Evolutionary conservation across 1,140 invertebrate genomes (phyloP), one percentile per base, ranked within the genome.

Genomic region (Anagrus nilaparvatae): DNA sequence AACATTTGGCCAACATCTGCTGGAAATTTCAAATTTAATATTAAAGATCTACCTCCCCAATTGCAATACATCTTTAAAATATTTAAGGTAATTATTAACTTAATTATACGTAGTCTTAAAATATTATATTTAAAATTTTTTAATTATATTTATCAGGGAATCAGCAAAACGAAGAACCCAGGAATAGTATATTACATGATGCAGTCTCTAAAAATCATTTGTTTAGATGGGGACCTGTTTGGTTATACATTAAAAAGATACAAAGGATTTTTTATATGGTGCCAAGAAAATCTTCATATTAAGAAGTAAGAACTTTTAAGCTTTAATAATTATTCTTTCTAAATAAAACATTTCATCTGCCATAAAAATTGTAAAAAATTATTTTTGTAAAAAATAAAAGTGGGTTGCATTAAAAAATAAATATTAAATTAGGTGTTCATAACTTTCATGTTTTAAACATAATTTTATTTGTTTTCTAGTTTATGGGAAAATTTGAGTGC

Each of bases 221-320:
- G 89, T 40, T 71, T 99, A 2, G 88, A 98, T 60, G 91, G 89
- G 4, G 94, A 98, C 65, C 88, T 90, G 6, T 73, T 98, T 31
- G 83, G 79, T 19, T 85, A 83, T 52, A 87, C 90, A 1, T 77
- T 87, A 0, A 81, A 83, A 53, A 90, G 97, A 57, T 84, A 96
- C 58, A 76, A 87, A 51, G 91, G 91, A 32, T 98, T 97, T 70
- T 82, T 99, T 40, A 91, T 96, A 43, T 97, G 93, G 88, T 92
- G 87, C 49, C 92, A 99, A 63, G 91, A 97, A 68, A 96, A 95
- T 70, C 68, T 95, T 14, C 68, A 98, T 0, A 92, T 99, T 47
- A 88, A 88, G 59, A 94, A 92, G 89, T 95, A 72, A 70, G 76
- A 66, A 40, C 28, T 31, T 37, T n/a, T n/a, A n/a, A n/a, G n/a